Percentiles rank a stretch among this genome's conserved stretches.
Conservation (phyloP, 2,888 invertebrate genomes). For the Luperina testacea region DNA sequence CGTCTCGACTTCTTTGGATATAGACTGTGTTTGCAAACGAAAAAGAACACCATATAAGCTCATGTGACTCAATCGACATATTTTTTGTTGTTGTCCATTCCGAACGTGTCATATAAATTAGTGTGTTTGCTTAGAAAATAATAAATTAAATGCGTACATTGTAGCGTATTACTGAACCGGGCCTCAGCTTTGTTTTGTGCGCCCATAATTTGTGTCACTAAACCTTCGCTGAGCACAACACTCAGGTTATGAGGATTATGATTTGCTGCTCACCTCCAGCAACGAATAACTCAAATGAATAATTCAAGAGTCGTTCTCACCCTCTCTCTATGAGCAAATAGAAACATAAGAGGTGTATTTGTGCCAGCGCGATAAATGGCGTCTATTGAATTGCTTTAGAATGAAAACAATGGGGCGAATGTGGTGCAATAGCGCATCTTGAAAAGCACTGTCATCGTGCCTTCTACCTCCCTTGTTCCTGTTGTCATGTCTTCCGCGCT, state of each 20-base stretch:
- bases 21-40: slow-evolving; percentile 15
- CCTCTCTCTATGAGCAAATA: slow-evolving; percentile 61
- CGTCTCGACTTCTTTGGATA: background rate
- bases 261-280: slow-evolving; percentile 62
- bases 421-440: slow-evolving; percentile 61
- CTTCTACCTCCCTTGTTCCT: slow-evolving; percentile 61
- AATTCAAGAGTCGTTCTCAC: slow-evolving; percentile 63
- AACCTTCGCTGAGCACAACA: slow-evolving; percentile 52
- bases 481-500: slow-evolving; percentile 46
- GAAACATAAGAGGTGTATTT: slow-evolving; percentile 65
- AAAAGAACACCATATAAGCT: slow-evolving; percentile 14
- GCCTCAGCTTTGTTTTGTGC: slow-evolving; percentile 47
- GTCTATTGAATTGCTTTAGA: slow-evolving; percentile 67
- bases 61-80: slow-evolving; percentile 30
- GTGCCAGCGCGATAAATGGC: slow-evolving; percentile 57
- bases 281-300: slow-evolving; percentile 66
- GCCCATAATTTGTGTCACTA: slow-evolving; percentile 61
- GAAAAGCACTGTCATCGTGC: slow-evolving; percentile 66
- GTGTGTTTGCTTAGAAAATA: slow-evolving; percentile 13
- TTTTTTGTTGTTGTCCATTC: slow-evolving; percentile 33
- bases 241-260: slow-evolving; percentile 67
- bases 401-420: slow-evolving; percentile 69
- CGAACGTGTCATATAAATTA: slow-evolving; percentile 33
- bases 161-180: slow-evolving; percentile 46
- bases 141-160: slow-evolving; percentile 36